Evolutionary conservation across 64 coral and sea anemone species (phyloP), one percentile per base, ranked within the genome.

Genomic region (Stichodactyla helianthus): DNA sequence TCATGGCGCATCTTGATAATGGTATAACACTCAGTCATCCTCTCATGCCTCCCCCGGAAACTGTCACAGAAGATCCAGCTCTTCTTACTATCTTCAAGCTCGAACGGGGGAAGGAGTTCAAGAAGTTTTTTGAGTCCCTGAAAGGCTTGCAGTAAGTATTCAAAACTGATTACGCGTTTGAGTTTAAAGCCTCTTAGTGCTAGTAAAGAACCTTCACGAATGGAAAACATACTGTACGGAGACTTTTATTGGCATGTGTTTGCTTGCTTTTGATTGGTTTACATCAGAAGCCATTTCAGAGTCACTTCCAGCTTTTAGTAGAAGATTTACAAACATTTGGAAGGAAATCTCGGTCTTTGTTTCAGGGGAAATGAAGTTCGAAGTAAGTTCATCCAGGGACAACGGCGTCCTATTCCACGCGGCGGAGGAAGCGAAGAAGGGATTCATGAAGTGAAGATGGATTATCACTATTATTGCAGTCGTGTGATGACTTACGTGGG

Each of bases 101-200:
- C 28, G 90, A 92, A 87, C 77, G 55, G 57, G 79, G 84, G 25
- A 7, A 82, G 4, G 85, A 70, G 54, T 92, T 92, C 27, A 87
- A 74, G 77, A 19, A 68, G 22, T 82, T 92, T 14, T 74, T 87
- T 10, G 5, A 50, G 50, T 15, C n/a, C 52, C 35, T 81, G 2
- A 81, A 53, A 54, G 15, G 8, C 8, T 51, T 54, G 7, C 6
- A 53, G 78, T 81, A 81, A 44, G 77, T 79, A 8, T 79, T 79
- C 35, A 44, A 44, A 44, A 44, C 35, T 44, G 35, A 44, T 44
- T 44, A 44, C 35, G 50, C 12, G 60, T 15, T 65, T n/a, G 5
- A 65, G 19, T 9, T 65, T n/a, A 65, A 65, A 65, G 22, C 35
- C 35, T 3, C 35, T 44, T 44, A 44, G 1, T 44, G 35, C 35